Evolutionary conservation across 2,797 vertebrate genomes (phyloP).

Genomic region (Enteromius radiatus): DNA sequence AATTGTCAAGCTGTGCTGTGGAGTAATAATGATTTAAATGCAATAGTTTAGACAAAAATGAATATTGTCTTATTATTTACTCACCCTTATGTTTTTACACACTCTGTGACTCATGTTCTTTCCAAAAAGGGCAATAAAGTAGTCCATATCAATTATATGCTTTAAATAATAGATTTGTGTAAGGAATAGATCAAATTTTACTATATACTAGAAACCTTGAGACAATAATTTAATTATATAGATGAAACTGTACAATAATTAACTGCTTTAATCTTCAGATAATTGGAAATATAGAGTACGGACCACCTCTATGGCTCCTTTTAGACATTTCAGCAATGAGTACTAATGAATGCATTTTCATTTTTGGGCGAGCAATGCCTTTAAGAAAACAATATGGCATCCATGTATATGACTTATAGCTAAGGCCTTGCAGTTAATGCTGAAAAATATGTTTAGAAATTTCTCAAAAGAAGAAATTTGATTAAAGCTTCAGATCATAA

Average conservation of each 20-base stretch:
- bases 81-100: not conserved
- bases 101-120: not conserved
- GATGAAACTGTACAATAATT: not conserved
- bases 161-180: not conserved
- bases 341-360: not conserved
- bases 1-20: slow-evolving; percentile 2
- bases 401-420: slow-evolving; percentile 29
- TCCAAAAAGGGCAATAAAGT: not conserved
- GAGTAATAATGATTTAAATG: not conserved
- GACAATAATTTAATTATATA: not conserved
- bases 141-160: not conserved
- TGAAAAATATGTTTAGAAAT: not conserved
- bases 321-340: not conserved
- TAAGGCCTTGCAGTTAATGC: not conserved
- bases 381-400: slow-evolving; percentile 14
- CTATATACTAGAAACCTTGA: not conserved
- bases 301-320: not conserved
- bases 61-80: not conserved
- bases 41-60: not conserved
- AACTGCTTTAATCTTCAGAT: not conserved
- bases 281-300: not conserved
- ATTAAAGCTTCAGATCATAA: slow-evolving; percentile 19
- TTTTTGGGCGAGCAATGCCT: not conserved
- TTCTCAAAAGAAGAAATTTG: not conserved
- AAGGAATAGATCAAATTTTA: not conserved